Evolutionary conservation across 2,113 vertebrate species (phyloP).

Genomic region (Halcyon senegalensis): DNA sequence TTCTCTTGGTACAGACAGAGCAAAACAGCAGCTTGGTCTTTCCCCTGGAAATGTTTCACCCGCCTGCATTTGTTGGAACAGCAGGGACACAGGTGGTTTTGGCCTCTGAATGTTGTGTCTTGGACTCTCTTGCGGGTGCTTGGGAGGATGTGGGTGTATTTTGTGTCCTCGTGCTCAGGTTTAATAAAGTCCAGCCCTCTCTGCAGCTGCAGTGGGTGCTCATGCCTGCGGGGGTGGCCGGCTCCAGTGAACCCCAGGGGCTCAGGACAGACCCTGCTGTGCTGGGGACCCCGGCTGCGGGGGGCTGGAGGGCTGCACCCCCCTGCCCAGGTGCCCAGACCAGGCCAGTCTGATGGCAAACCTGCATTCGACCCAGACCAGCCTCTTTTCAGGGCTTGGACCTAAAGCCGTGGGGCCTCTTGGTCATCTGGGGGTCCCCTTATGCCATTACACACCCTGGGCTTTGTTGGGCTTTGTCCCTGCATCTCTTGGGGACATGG

Average conservation of each 20-base stretch:
- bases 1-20: background rate
- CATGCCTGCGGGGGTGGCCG: accelerated
- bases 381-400: background rate
- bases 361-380: background rate
- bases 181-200: conserved; percentile 35
- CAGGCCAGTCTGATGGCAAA: background rate
- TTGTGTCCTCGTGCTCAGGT: background rate
- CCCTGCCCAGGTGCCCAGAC: background rate
- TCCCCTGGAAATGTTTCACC: background rate
- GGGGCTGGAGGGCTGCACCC: background rate
- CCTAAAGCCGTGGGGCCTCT: background rate
- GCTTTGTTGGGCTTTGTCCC: background rate
- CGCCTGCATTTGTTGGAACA: background rate
- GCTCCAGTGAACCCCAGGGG: background rate
- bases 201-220: background rate
- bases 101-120: accelerated
- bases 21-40: background rate
- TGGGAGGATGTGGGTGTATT: accelerated
- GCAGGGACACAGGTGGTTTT: background rate
- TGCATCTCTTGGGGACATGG: accelerated
- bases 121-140: background rate
- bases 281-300: accelerated
- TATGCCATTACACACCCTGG: background rate
- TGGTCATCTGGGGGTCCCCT: background rate
- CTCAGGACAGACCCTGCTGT: background rate